A percentile compares a stretch with the other conserved stretches of the same genome.
Conservation (phyloP, 2,888 invertebrate species). For the Caenorhabditis panamensis region DNA sequence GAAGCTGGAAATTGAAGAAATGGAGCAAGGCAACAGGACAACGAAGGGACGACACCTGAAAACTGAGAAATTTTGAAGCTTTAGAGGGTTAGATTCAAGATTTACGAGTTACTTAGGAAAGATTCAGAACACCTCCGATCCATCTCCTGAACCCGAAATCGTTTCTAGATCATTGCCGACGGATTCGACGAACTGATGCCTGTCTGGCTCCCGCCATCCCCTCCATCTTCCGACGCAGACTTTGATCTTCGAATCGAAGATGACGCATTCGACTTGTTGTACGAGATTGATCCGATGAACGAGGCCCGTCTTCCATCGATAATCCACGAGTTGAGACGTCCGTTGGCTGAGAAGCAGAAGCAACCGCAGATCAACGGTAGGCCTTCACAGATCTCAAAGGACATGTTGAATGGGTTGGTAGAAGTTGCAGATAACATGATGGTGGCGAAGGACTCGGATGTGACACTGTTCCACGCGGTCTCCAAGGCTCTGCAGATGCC, state of each 20-base stretch:
- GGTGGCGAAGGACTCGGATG: constrained; percentile 24
- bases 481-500: constrained; percentile 44
- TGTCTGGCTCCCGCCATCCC: constrained; percentile 97
- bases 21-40: background rate
- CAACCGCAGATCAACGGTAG: constrained; percentile 16
- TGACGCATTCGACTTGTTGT: constrained; percentile 89
- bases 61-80: too few relatives aligned
- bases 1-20: background rate
- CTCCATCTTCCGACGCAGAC: constrained; percentile 89
- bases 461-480: constrained; percentile 33
- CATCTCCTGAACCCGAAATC: background rate
- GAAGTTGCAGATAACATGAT: constrained; percentile 6
- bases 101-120: too few relatives aligned
- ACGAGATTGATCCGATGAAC: constrained; percentile 82
- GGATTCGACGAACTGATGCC: constrained; percentile 63
- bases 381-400: background rate
- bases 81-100: too few relatives aligned
- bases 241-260: constrained; percentile 90
- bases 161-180: constrained; percentile 63
- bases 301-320: constrained; percentile 64
- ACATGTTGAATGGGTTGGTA: constrained; percentile 15
- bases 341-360: constrained; percentile 62
- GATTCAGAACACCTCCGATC: too few relatives aligned
- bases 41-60: background rate
- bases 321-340: constrained; percentile 65